phyloP scores from a whole-genome alignment of 1,140 invertebrate species.

The Sarcophaga bullata region DNA sequence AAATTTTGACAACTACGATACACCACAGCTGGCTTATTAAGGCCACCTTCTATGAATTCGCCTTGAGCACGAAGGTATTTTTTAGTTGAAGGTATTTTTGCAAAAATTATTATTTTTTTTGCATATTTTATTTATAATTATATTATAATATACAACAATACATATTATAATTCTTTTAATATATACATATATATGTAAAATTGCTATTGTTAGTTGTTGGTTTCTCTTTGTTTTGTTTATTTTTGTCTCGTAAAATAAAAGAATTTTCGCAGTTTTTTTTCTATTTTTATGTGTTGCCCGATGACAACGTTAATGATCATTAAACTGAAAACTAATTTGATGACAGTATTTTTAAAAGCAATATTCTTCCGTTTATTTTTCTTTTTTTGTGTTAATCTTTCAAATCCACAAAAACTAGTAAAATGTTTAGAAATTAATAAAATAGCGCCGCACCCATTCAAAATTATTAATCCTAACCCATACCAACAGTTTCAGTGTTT shows the following conservation, averaged over 20 bases:
- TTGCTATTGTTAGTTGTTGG: too few species aligned
- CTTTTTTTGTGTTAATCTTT: too few species aligned
- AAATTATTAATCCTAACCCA: too few species aligned
- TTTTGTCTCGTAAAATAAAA: background rate
- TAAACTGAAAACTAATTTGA: background rate
- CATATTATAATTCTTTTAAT: too few species aligned
- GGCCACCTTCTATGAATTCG: too few species aligned
- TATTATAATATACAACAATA: background rate
- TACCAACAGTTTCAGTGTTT: too few species aligned
- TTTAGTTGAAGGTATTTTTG: background rate
- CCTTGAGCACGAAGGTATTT: conserved; percentile 21
- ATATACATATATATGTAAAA: too few species aligned
- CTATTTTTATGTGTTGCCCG: background rate
- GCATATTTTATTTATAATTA: background rate
- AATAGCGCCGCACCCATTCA: too few species aligned
- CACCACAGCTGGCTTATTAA: too few species aligned
- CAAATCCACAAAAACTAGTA: too few species aligned
- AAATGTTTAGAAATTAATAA: too few species aligned
- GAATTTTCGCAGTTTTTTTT: conserved; percentile 1
- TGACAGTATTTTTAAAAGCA: background rate
- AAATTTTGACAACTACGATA: too few species aligned
- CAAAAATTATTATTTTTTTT: background rate
- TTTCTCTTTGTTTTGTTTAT: conserved; percentile 22
- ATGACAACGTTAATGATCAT: background rate
- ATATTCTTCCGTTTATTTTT: background rate